Base-by-base conservation (phyloP, 1,140 invertebrate species). In the Drosophila nigromelanica region DNA sequence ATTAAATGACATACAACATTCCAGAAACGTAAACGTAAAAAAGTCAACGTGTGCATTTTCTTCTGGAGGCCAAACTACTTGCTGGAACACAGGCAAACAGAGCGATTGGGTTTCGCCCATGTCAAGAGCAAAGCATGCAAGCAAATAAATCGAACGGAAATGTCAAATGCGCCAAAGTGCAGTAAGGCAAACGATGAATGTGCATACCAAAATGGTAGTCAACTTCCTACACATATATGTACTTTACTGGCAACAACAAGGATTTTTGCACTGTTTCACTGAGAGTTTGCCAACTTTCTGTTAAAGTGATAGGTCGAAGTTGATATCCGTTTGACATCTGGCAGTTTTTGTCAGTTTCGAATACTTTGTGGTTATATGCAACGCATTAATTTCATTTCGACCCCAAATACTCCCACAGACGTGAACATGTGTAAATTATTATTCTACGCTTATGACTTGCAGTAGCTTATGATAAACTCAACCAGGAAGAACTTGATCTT, bases 131-230 rank as follows among this genome's bases (percentile, higher is more conserved):
- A 62, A 71, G 59, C 66, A 55, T 27, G 50, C 61, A 58, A 68
- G 80, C 89, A 89, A 89, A 90, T 76, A 90, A 90, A 89, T 90
- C 80, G 89, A 90, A 90, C 78, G 83, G 89, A 90, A 90, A 89
- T 87, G 87, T 90, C 87, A 80, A 86, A 80, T 86, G 87, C 75
- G 82, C 78, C 82, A 89, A 89, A 89, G 83, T 89, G 79, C 80
- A 89, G 73, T 45, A 89, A 74, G 74, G 76, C 76, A 82, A 79
- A 89, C 42, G 52, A 64, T 50, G 47, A 7, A 67, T 59, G 55
- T 55, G 82, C 61, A 79, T 78, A 69, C 54, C 66, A 62, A 75
- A 82, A 82, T 58, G 61, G 62, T 61, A 18, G 60, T 56, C 69
- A 63, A 59, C 40, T 69, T 63, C 54, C 47, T 18, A 48, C 40